Conservation (phyloP, 2,113 vertebrate species). For the Leptodactylus fuscus region DNA sequence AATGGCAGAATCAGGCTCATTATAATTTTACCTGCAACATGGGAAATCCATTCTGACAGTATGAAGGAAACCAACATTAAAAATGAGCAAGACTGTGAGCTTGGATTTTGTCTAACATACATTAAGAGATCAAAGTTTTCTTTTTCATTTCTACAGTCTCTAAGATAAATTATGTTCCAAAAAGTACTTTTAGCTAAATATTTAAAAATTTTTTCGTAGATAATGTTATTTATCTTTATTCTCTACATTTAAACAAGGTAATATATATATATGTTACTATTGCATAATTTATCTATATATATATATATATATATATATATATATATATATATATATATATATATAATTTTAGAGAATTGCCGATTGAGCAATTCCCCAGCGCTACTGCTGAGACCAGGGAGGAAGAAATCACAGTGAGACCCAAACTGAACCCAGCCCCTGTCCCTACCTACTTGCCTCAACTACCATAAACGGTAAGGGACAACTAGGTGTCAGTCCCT, state of each 20-base stretch:
- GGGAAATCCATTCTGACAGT: slow-evolving; percentile 52
- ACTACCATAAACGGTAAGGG: too few relatives aligned
- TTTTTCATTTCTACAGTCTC: background rate
- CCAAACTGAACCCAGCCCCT: too few relatives aligned
- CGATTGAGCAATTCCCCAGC: too few relatives aligned
- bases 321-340: too few relatives aligned
- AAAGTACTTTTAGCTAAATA: background rate
- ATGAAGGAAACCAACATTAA: slow-evolving; percentile 45
- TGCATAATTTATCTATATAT: too few relatives aligned
- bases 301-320: too few relatives aligned
- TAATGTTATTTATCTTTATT: background rate
- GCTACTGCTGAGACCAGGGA: too few relatives aligned
- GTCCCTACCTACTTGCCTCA: too few relatives aligned
- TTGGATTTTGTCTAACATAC: slow-evolving; percentile 41
- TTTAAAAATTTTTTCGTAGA: background rate
- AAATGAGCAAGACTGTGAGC: slow-evolving; percentile 37
- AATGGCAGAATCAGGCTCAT: slow-evolving; percentile 55
- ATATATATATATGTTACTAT: too few relatives aligned
- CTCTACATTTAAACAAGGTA: background rate
- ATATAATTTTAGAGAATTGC: too few relatives aligned
- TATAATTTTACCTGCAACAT: slow-evolving; percentile 51
- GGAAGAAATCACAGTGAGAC: too few relatives aligned
- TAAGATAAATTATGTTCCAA: background rate
- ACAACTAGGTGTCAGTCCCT: too few relatives aligned
- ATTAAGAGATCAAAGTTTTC: slow-evolving; percentile 33